Evolutionary conservation across 2,797 vertebrate genomes (phyloP).

Genomic region (Mormyrus proboscirostris): DNA sequence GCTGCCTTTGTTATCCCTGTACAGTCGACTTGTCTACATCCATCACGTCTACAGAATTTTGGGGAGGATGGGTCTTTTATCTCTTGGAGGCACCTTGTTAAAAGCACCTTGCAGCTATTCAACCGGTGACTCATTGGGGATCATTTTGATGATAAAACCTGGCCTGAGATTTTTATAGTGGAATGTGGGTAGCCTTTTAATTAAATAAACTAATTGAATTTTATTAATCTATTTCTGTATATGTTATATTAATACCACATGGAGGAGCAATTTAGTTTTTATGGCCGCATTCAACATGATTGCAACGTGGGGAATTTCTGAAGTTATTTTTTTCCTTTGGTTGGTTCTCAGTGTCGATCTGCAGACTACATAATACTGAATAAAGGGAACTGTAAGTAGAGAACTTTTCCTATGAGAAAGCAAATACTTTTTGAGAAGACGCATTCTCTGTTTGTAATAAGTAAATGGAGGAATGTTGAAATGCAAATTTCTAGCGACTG

Average conservation of each 20-base stretch:
- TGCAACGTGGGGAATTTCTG: neutral
- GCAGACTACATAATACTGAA: neutral
- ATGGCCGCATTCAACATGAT: neutral
- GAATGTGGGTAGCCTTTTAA: neutral
- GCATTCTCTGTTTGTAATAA: neutral
- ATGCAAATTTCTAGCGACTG: slow-evolving; percentile 16
- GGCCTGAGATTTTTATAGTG: neutral
- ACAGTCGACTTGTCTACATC: neutral
- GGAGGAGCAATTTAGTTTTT: neutral
- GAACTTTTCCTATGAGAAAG: neutral
- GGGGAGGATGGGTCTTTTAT: neutral
- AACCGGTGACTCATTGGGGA: neutral
- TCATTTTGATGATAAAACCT: slow-evolving; percentile 2
- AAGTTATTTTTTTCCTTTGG: neutral
- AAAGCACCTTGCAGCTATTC: neutral
- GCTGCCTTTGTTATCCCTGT: neutral
- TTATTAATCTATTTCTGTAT: slow-evolving; percentile 17
- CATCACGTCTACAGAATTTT: neutral
- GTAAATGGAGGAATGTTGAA: slow-evolving; percentile 1
- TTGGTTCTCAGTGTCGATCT: neutral
- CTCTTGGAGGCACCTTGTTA: neutral
- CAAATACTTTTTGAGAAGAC: neutral
- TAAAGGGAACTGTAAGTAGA: neutral
- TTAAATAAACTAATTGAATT: neutral
- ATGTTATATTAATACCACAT: slow-evolving; percentile 11